A percentile compares a stretch with the other conserved stretches of the same genome.
phyloP scores from a whole-genome alignment of 2,113 vertebrate genomes.

The Chaetodon auriga region DNA sequence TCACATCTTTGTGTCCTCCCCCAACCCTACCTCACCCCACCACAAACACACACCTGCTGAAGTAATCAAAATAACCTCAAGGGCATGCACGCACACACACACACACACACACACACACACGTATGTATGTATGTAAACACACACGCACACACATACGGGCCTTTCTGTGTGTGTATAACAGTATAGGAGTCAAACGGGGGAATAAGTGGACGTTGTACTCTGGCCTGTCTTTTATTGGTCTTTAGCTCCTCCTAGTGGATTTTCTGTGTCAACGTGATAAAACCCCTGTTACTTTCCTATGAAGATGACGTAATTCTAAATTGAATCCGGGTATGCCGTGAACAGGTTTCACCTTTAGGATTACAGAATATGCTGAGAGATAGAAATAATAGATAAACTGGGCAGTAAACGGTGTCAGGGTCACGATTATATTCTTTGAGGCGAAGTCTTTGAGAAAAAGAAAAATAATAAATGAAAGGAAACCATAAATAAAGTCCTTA shows the following conservation, averaged over 20 bases:
- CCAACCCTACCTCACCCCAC: conserved; percentile 13
- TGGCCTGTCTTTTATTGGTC: conserved; percentile 27
- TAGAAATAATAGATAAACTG: not conserved
- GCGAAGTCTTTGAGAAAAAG: not conserved
- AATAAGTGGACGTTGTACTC: not conserved
- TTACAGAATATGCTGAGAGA: not conserved
- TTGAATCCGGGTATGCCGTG: not conserved
- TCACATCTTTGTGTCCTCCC: conserved; percentile 26
- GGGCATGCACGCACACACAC: not conserved
- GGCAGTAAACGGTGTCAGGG: not conserved
- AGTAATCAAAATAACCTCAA: no score
- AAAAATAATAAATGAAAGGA: not conserved
- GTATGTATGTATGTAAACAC: not conserved
- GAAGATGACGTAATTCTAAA: conserved; percentile 19
- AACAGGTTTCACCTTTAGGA: not conserved
- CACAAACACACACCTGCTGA: not conserved
- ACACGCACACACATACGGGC: not conserved
- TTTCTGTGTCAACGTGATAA: conserved; percentile 16
- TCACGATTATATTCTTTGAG: not conserved
- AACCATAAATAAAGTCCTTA: not conserved
- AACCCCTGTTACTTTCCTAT: not conserved
- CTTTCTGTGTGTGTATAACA: not conserved
- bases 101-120: not conserved
- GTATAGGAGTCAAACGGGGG: not conserved
- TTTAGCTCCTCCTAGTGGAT: conserved; percentile 77